phyloP scores from a whole-genome alignment of 2,888 invertebrate species.

The Hedychridium roseum region DNA sequence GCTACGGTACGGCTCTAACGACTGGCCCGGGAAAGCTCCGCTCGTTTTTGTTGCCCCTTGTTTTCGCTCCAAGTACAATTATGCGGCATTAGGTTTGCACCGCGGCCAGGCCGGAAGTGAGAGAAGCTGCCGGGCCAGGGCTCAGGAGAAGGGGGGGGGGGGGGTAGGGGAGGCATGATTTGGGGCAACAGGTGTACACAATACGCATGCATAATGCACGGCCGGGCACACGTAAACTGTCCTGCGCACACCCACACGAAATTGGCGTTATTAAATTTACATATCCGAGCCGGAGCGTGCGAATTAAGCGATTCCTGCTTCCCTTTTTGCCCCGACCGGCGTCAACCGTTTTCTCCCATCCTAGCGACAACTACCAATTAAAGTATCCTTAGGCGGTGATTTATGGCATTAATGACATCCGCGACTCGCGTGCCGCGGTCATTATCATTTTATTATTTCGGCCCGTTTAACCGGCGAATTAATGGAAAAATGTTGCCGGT shows the following conservation, averaged over 20 bases:
- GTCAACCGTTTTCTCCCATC: not conserved
- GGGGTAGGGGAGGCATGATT: slow-evolving; percentile 49
- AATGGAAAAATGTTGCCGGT: slow-evolving; percentile 1
- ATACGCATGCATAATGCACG: slow-evolving; percentile 58
- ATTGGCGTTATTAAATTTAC: slow-evolving; percentile 54
- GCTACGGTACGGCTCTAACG: no score
- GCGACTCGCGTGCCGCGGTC: not conserved
- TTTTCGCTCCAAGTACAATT: slow-evolving; percentile 44
- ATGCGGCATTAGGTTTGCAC: slow-evolving; percentile 44
- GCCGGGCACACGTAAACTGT: slow-evolving; percentile 44
- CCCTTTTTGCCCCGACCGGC: slow-evolving; percentile 16
- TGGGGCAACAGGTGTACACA: slow-evolving; percentile 61
- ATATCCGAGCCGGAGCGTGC: slow-evolving; percentile 37
- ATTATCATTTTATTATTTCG: no score
- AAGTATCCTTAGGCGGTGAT: slow-evolving; percentile 24
- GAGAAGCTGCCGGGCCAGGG: no score
- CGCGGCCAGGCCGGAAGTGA: no score
- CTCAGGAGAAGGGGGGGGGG: no score
- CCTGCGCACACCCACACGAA: slow-evolving; percentile 37
- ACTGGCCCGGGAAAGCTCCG: no score
- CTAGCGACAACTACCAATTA: slow-evolving; percentile 21
- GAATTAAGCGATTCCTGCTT: slow-evolving; percentile 45
- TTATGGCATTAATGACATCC: slow-evolving; percentile 6
- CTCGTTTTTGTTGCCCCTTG: slow-evolving; percentile 20
- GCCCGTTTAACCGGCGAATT: slow-evolving; percentile 1